A percentile compares a stretch with the other conserved stretches of the same genome.
These are phyloP conservation scores for Girardinichthys multiradiatus DNA, from an alignment of 2,113 vertebrate genomes.

Conservation along the genomic window DNA sequence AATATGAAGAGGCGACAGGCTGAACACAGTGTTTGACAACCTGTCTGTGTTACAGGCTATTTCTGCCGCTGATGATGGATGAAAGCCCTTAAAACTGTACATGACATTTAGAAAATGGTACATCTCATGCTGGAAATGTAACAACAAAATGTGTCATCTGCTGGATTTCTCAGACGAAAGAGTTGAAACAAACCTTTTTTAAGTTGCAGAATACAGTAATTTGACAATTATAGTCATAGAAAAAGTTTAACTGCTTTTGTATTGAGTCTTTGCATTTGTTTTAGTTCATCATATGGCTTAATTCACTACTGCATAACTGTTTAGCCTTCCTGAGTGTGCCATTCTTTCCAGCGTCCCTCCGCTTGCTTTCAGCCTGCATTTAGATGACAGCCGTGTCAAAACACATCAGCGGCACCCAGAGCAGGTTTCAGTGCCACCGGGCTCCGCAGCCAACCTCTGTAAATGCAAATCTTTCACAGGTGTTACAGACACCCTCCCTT, in stretches of 20 bases:
- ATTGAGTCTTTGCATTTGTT: slow-evolving; percentile 3
- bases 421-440: slow-evolving; percentile 55
- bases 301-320: slow-evolving; percentile 6
- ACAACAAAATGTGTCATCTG: slow-evolving; percentile 46
- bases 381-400: slow-evolving; percentile 66
- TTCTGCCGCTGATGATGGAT: slow-evolving; percentile 45
- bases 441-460: slow-evolving; percentile 43
- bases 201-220: slow-evolving; percentile 8
- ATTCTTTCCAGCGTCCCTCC: slow-evolving; percentile 28
- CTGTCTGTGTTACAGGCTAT: slow-evolving; percentile 20
- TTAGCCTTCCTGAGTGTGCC: slow-evolving; percentile 23
- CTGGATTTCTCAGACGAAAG: slow-evolving; percentile 3
- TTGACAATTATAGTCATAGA: background rate
- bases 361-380: slow-evolving; percentile 58
- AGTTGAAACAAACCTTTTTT: slow-evolving; percentile 28
- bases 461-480: slow-evolving; percentile 45
- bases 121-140: slow-evolving; percentile 49
- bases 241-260: background rate
- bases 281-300: slow-evolving; percentile 14
- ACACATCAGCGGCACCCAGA: slow-evolving; percentile 57
- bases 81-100: slow-evolving; percentile 53
- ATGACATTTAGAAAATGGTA: slow-evolving; percentile 72
- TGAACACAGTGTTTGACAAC: slow-evolving; percentile 43
- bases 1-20: slow-evolving; percentile 11
- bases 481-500: slow-evolving; percentile 23